Conservation (phyloP, 2,797 vertebrate genomes). For the Girardinus metallicus region DNA sequence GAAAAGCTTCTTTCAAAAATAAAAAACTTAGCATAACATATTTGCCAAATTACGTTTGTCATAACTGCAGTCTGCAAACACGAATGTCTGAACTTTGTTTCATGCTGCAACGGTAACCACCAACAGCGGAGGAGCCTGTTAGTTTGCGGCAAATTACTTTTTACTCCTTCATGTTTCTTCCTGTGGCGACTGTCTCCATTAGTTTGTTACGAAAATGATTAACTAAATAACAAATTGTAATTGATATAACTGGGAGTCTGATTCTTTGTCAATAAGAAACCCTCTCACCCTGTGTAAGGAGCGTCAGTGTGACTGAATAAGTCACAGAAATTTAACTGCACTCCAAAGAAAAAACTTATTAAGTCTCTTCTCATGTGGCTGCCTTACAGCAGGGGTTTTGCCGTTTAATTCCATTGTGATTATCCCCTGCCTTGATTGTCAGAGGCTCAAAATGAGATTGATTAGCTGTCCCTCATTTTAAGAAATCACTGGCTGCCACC, state of each 20-base stretch:
- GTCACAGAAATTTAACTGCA: conserved; percentile 45
- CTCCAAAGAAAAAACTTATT: conserved; percentile 50
- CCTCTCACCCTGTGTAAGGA: conserved; percentile 45
- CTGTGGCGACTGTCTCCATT: conserved; percentile 38
- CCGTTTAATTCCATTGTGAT: conserved; percentile 62
- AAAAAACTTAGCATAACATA: neutral
- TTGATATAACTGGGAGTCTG: conserved; percentile 57
- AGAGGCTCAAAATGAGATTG: conserved; percentile 68
- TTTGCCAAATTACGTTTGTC: neutral
- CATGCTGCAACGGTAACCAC: neutral
- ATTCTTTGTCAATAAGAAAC: conserved; percentile 71
- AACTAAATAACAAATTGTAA: conserved; percentile 57
- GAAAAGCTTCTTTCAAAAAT: neutral
- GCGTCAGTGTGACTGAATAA: conserved; percentile 53
- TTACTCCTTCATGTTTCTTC: conserved; percentile 35
- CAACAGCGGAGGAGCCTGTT: conserved; percentile 13
- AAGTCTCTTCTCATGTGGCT: conserved; percentile 49
- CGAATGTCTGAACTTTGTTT: neutral
- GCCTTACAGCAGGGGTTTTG: conserved; percentile 55
- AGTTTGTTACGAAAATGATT: conserved; percentile 39
- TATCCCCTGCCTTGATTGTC: conserved; percentile 64
- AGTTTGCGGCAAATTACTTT: conserved; percentile 26
- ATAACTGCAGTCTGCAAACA: neutral
- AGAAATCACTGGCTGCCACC: conserved; percentile 56
- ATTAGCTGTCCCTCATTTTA: conserved; percentile 66